Evolutionary conservation across 2,888 invertebrate species (phyloP), one percentile per base, ranked within the genome.

Genomic region (Malacosoma neustria): DNA sequence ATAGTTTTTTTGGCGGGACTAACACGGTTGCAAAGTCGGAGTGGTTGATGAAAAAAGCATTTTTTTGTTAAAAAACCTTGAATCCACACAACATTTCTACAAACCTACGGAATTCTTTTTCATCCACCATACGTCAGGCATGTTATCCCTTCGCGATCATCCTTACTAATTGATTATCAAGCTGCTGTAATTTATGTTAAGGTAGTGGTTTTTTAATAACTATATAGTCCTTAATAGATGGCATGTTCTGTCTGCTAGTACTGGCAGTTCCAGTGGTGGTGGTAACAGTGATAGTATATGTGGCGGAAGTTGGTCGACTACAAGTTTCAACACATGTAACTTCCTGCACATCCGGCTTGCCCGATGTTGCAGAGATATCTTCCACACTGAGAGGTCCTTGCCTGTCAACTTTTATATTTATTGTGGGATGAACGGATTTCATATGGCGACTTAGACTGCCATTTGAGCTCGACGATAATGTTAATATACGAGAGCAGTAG

Each of bases 131-230:
- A 12, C 39, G 29, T 22, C 45, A 33, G 9, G 43, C 36, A 38
- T 48, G 46, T 38, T 48, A 43, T 2, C 37, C 48, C 38, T 48
- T 43, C 1, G 46, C 45, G 13, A 46, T 43, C 45, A 46, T 47
- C 32, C 15, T 33, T n/a, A 45, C 34, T 13, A 40, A 34, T 14
- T 39, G 36, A 30, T 41, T 30, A 38, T 35, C 37, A 29, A 42
- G 31, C 33, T 29, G 35, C 15, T 35, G 33, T 12, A 32, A 30
- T 22, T 29, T 13, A 13, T 33, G 35, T 14, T 9, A 9, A 11
- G 35, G 37, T 14, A 35, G 33, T 11, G 29, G 30, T 35, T 37
- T 37, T 35, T 34, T 29, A 30, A 13, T 35, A n/a, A 11, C 11
- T 31, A 12, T 5, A 31, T 31, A 12, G 11, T 12, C 12, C n/a